phyloP scores from a whole-genome alignment of 2,113 vertebrate genomes.

The Asarcornis scutulata region DNA sequence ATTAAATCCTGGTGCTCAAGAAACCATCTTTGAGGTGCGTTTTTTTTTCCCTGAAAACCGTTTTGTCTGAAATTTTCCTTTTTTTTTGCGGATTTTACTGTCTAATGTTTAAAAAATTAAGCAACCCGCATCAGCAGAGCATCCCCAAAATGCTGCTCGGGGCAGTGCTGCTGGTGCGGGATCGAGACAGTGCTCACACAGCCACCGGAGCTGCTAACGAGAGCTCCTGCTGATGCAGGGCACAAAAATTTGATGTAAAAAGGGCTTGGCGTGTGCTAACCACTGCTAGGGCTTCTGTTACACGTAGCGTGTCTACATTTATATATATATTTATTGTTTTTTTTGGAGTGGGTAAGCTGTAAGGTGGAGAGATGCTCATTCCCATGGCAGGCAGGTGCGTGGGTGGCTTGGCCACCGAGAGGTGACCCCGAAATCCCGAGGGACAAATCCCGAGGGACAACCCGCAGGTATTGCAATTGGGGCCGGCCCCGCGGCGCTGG shows the following conservation, averaged over 20 bases:
- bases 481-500: no score
- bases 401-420: neutral
- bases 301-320: neutral
- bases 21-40: neutral
- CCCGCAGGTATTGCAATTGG: no score
- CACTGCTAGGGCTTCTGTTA: neutral
- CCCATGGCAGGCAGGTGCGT: neutral
- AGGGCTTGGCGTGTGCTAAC: neutral
- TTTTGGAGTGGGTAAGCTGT: neutral
- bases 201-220: neutral
- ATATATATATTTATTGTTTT: neutral
- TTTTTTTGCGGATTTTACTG: neutral
- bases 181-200: neutral
- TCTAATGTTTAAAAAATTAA: neutral
- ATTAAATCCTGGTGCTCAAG: constrained; percentile 12
- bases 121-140: neutral
- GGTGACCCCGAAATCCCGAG: no score
- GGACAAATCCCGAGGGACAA: no score
- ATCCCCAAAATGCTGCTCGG: neutral
- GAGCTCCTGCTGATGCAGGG: neutral
- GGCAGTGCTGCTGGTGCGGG: neutral
- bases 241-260: neutral
- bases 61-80: neutral
- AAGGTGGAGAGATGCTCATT: neutral
- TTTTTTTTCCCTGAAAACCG: neutral